Conservation (phyloP, 2,888 invertebrate genomes). For the Sarcophaga caerulescens region DNA sequence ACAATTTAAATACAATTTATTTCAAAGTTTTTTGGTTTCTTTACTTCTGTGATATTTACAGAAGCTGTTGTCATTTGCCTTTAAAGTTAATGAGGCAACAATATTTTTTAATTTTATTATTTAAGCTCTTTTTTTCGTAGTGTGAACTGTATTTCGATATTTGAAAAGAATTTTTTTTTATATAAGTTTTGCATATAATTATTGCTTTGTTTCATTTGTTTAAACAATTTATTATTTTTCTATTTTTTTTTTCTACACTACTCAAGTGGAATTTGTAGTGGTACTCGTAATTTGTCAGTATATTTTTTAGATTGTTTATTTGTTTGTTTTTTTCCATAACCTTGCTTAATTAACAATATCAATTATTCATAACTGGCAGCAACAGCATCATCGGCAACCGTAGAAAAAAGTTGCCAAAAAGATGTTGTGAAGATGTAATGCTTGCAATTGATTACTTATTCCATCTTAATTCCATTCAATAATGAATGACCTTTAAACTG, state of each 20-base stretch:
- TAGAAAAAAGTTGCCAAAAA: not conserved
- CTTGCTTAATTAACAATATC: conserved; percentile 63
- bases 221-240: not conserved
- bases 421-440: not conserved
- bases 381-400: not conserved
- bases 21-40: not conserved
- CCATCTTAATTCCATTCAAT: conserved; percentile 35
- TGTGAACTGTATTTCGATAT: conserved; percentile 21
- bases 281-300: not conserved
- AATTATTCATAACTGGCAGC: conserved; percentile 41
- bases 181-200: too few relatives aligned
- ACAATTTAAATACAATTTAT: conserved; percentile 3
- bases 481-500: conserved; percentile 29
- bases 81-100: conserved; percentile 1
- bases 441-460: not conserved
- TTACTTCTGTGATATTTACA: not conserved
- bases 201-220: not conserved
- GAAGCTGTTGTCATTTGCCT: not conserved
- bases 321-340: conserved; percentile 33
- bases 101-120: too few relatives aligned
- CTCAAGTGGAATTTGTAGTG: not conserved
- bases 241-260: not conserved
- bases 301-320: conserved; percentile 8
- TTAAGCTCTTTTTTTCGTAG: too few relatives aligned
- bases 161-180: not conserved